phyloP scores from a whole-genome alignment of 2,888 invertebrate species.

The Melieria crassipennis region DNA sequence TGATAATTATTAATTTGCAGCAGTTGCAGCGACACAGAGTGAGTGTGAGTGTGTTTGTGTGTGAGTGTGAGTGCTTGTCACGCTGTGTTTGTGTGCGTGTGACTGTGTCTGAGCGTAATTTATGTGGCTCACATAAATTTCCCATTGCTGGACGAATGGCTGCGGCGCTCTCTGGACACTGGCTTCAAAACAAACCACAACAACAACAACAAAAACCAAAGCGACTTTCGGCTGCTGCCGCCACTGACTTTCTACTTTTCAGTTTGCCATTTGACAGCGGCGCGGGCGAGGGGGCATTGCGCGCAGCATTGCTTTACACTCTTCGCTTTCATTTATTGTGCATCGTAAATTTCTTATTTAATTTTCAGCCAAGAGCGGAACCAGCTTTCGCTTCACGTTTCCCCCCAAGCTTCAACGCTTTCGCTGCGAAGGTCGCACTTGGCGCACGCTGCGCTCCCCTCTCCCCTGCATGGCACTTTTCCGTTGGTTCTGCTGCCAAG shows the following conservation, averaged over 20 bases:
- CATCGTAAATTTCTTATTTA: constrained; percentile 55
- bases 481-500: no score
- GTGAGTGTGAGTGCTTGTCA: not conserved
- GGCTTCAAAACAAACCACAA: not conserved
- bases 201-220: not conserved
- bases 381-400: no score
- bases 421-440: not conserved
- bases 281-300: not conserved
- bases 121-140: constrained; percentile 12
- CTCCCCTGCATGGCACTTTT: no score
- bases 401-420: not conserved
- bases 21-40: constrained; percentile 37
- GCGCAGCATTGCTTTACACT: not conserved
- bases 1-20: constrained; percentile 30
- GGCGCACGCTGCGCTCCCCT: no score
- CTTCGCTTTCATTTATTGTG: constrained; percentile 34
- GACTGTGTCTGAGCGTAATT: not conserved
- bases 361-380: constrained; percentile 43
- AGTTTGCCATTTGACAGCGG: not conserved
- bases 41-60: constrained; percentile 36
- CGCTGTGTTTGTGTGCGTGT: not conserved
- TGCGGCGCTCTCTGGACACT: no score
- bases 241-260: not conserved
- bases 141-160: not conserved
- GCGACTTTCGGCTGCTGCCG: not conserved